Evolutionary conservation across 2,888 invertebrate species (phyloP).

Genomic region (Thymelicus lineola): DNA sequence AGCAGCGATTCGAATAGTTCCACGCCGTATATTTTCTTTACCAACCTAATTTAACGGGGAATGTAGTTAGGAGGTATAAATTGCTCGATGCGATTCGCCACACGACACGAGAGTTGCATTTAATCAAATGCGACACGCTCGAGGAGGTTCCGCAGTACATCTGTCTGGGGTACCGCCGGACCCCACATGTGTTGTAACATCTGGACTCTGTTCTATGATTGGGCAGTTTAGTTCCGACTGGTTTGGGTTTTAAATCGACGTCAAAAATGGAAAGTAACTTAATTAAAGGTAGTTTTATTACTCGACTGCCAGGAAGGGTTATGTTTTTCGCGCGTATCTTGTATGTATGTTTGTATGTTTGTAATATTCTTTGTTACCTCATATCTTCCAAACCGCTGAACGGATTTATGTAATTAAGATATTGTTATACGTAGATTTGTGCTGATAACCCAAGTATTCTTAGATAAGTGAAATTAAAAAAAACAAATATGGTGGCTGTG

Average conservation of each 20-base stretch:
- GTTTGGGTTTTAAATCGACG: background rate
- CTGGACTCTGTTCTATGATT: background rate
- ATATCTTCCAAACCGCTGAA: no score
- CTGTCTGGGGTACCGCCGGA: constrained; percentile 38
- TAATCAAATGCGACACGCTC: constrained; percentile 45
- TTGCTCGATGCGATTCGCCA: constrained; percentile 20
- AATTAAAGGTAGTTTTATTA: no score
- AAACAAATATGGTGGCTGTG: no score
- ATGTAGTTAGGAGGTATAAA: constrained; percentile 18
- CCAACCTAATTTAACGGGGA: constrained; percentile 22
- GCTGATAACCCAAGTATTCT: no score
- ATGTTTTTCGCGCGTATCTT: no score
- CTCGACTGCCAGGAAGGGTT: no score
- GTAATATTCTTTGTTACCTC: no score
- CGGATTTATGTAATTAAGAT: no score
- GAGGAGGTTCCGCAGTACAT: constrained; percentile 43
- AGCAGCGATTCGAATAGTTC: constrained; percentile 17
- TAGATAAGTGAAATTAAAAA: no score
- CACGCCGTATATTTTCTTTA: constrained; percentile 21
- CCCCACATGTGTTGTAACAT: constrained; percentile 21
- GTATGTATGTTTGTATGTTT: no score
- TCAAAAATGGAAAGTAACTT: no score
- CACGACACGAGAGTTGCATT: constrained; percentile 37
- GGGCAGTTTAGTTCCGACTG: background rate
- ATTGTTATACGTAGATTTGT: no score